These are phyloP conservation scores for Sorex fumeus DNA, from an alignment of 2,113 vertebrate species.

Conservation along the genomic window DNA sequence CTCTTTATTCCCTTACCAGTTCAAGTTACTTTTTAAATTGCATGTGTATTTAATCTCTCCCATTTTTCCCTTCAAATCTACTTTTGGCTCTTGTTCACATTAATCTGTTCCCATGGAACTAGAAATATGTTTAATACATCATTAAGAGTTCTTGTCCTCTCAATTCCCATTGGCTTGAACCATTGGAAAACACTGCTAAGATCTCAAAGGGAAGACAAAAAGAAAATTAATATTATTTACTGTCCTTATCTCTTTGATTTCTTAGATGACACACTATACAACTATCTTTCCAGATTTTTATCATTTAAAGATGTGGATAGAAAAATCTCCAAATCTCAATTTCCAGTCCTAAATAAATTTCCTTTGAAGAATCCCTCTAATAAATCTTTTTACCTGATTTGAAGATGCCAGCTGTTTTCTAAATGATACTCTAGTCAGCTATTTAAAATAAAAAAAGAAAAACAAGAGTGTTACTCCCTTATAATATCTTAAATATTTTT, in stretches of 20 bases:
- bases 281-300: background rate
- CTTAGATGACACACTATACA: background rate
- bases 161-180: background rate
- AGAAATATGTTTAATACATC: background rate
- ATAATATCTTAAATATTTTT: background rate
- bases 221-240: background rate
- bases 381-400: slow-evolving; percentile 1
- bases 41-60: background rate
- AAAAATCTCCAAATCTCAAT: background rate
- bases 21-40: background rate
- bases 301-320: background rate
- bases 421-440: background rate
- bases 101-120: background rate
- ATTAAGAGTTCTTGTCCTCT: background rate
- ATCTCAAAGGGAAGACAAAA: background rate
- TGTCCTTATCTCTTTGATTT: background rate
- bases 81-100: background rate
- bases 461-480: background rate
- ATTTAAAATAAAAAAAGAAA: background rate
- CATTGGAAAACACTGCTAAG: background rate
- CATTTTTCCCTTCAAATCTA: background rate
- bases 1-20: slow-evolving; percentile 8
- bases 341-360: background rate
- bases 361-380: background rate
- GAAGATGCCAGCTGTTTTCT: background rate